Conservation (phyloP, 2,113 vertebrate species). For the Xenopus tropicalis region DNA sequence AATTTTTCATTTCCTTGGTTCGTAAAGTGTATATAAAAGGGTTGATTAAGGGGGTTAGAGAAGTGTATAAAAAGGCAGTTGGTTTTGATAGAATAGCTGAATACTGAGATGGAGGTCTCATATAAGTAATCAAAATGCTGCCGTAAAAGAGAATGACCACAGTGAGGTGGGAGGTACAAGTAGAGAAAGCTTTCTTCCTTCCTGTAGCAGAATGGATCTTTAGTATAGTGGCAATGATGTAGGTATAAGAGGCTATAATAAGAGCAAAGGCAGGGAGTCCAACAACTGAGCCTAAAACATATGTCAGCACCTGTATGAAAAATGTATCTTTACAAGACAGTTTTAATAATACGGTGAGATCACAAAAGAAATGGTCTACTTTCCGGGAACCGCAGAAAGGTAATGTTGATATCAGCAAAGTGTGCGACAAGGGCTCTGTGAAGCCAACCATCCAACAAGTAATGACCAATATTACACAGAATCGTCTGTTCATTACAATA, state of each 20-base stretch:
- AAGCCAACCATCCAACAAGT: constrained; percentile 11
- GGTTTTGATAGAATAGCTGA: neutral
- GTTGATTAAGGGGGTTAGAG: neutral
- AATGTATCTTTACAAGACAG: constrained; percentile 1
- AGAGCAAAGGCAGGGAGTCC: neutral
- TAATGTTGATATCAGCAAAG: neutral
- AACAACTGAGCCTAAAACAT: neutral
- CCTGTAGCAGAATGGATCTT: neutral
- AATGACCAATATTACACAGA: neutral
- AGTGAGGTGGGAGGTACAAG: constrained; percentile 1
- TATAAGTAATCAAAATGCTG: constrained; percentile 14
- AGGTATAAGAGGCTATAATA: neutral
- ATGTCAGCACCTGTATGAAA: neutral
- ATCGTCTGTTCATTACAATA: neutral
- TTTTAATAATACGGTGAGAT: neutral
- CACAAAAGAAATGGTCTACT: constrained; percentile 10
- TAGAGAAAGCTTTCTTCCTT: neutral
- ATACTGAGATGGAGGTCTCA: constrained; percentile 12
- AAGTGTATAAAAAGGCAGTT: neutral
- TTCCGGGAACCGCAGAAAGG: neutral
- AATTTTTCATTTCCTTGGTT: constrained; percentile 2
- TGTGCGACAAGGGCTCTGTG: neutral
- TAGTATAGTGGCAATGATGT: neutral
- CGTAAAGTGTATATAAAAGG: constrained; percentile 1
- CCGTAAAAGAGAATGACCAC: constrained; percentile 15